Conservation (phyloP, 1,140 invertebrate genomes). For the Glossosoma conforme region DNA sequence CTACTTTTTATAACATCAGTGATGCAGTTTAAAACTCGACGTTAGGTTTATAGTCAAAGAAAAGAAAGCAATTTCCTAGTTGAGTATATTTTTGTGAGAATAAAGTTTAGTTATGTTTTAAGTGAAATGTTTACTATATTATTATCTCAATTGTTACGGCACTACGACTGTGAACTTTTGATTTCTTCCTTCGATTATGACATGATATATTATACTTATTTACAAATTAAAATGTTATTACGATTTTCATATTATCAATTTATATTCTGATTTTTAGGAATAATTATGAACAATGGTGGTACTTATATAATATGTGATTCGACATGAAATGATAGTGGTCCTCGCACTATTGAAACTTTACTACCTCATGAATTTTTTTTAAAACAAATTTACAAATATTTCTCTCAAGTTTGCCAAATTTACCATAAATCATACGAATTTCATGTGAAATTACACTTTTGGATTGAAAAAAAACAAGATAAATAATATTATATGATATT, state of each 20-base stretch:
- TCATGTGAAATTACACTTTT: too few relatives aligned
- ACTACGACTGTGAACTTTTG: too few relatives aligned
- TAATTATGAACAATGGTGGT: too few relatives aligned
- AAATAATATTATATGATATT: constrained; percentile 17
- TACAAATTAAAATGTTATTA: too few relatives aligned
- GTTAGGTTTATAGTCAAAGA: constrained; percentile 6
- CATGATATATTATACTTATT: too few relatives aligned
- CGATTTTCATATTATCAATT: too few relatives aligned
- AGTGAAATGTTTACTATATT: too few relatives aligned
- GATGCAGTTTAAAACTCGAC: constrained; percentile 7
- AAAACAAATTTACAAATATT: constrained; percentile 18
- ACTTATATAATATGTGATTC: too few relatives aligned
- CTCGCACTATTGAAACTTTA: not conserved
- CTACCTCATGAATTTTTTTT: constrained; percentile 18
- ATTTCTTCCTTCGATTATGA: too few relatives aligned
- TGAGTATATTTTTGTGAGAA: constrained; percentile 11
- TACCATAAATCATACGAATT: constrained; percentile 5
- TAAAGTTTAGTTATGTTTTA: constrained; percentile 2
- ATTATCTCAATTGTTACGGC: too few relatives aligned
- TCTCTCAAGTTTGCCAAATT: constrained; percentile 22
- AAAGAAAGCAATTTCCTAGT: constrained; percentile 13
- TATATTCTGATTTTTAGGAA: too few relatives aligned
- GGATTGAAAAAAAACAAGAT: constrained; percentile 10
- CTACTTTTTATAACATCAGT: constrained; percentile 14
- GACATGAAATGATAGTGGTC: too few relatives aligned